A percentile compares a stretch with the other conserved stretches of the same genome.
Evolutionary conservation across 2,797 vertebrate species (phyloP).

Genomic region (Leptoclinus maculatus): DNA sequence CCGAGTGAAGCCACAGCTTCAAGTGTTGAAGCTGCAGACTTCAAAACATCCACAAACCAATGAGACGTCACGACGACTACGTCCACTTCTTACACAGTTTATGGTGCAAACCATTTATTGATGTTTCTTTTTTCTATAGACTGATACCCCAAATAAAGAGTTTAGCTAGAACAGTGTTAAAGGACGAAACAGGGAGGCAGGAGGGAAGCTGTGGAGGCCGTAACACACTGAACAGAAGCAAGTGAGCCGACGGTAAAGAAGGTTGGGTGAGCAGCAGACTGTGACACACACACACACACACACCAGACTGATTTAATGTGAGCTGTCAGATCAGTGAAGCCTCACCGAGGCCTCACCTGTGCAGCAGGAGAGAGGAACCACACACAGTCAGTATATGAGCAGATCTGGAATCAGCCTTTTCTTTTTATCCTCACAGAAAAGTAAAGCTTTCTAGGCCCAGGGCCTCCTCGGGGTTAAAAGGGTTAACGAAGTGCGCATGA

Average conservation of each 20-base stretch:
- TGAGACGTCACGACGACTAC: no score
- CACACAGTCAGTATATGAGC: neutral
- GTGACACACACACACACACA: neutral
- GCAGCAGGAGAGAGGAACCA: neutral
- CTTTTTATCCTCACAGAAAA: conserved; percentile 2
- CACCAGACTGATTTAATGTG: conserved; percentile 42
- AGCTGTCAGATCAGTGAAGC: conserved; percentile 48
- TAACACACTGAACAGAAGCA: neutral
- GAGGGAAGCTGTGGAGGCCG: neutral
- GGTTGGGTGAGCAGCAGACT: conserved; percentile 5
- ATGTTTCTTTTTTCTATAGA: no score
- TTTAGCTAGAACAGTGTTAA: no score
- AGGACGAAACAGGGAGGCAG: neutral
- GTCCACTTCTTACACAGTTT: no score
- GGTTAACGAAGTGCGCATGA: neutral
- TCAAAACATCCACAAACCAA: no score
- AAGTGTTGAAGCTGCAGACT: no score
- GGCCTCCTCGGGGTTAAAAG: no score
- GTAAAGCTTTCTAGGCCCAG: neutral
- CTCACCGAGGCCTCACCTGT: conserved; percentile 45
- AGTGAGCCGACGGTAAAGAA: neutral
- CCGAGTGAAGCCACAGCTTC: no score
- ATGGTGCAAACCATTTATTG: no score
- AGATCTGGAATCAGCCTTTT: neutral
- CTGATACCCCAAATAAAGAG: no score